Base-by-base conservation (phyloP, 2,888 invertebrate species). In the Diaprepes abbreviatus region DNA sequence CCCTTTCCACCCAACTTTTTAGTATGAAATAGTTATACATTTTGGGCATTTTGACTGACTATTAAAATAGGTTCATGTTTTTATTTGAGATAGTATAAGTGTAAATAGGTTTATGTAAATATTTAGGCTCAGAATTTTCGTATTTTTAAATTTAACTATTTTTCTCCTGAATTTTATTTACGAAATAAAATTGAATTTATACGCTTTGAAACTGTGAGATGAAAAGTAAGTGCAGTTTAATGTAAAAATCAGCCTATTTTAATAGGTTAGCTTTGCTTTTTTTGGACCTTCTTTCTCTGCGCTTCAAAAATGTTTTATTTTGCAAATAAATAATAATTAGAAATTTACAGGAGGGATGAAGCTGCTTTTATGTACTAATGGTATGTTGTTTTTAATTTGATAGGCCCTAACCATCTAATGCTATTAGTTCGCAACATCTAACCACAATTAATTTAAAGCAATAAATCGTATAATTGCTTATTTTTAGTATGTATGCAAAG, bases 401-500 rank as follows among this genome's bases (percentile, higher is more conserved):
- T 62, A 38, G 19, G 24, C 19, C 17, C 28, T 43, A 59, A 59
- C 43, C 45, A 33, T 24, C 58, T 59, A 40, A 59, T 45, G 33
- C 45, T 43, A 58, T 33, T 62, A 48, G 58, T 16, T 31, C 17
- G 45, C 48, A 35, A 48, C 1, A 35, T 60, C 50, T 50, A 50
- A 35, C 10, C 17, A 28, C n/a, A 21, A 19, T 10, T 3, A 0
- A n/a, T 1, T 36, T 3, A 7, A 7, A 16, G 7, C 10, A 6
- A 19, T 24, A 19, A 17, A 10, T 14, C 4, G 6, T 17, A 12
- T 31, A 28, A 21, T 33, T 36, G n/a, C n/a, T 67, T 64, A 43
- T 74, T 79, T 79, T 73, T 74, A 79, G 79, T 74, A 78, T 79
- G 76, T 72, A 74, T 74, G 62, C 72, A 66, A 77, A 76, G 69